These are phyloP conservation scores for Tenthredo mesomela DNA, from an alignment of 2,888 invertebrate genomes.

Conservation along the genomic window DNA sequence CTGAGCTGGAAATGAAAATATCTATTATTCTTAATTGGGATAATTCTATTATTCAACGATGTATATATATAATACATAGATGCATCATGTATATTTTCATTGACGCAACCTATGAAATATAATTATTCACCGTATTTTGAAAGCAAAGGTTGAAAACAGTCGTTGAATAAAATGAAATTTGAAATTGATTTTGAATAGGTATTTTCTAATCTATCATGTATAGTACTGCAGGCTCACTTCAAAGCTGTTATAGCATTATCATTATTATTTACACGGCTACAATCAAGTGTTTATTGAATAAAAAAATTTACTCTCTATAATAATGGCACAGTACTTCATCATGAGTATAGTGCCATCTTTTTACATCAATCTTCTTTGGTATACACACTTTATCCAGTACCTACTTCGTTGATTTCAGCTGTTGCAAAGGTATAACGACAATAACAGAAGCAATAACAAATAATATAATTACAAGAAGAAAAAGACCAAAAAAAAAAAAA, in stretches of 20 bases:
- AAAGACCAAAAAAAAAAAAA: neutral
- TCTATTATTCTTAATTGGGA: neutral
- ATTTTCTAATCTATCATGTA: neutral
- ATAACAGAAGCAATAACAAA: neutral
- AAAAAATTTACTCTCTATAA: neutral
- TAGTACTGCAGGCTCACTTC: neutral
- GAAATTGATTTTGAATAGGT: neutral
- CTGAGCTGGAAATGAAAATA: conserved; percentile 10
- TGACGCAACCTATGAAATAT: neutral
- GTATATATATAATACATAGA: neutral
- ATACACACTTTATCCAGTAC: conserved; percentile 5
- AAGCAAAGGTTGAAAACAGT: neutral
- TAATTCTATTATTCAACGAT: neutral
- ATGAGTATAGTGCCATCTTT: neutral
- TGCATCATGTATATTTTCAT: neutral
- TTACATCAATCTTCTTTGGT: conserved; percentile 33
- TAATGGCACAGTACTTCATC: neutral
- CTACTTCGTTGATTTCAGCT: neutral
- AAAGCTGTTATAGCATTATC: neutral
- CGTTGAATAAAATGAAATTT: neutral
- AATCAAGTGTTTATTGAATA: neutral
- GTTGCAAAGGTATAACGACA: neutral
- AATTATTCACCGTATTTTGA: neutral
- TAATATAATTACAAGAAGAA: neutral
- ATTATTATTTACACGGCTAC: conserved; percentile 6